These are phyloP conservation scores for Nemurella pictetii DNA, from an alignment of 2,888 invertebrate genomes.

Conservation along the genomic window DNA sequence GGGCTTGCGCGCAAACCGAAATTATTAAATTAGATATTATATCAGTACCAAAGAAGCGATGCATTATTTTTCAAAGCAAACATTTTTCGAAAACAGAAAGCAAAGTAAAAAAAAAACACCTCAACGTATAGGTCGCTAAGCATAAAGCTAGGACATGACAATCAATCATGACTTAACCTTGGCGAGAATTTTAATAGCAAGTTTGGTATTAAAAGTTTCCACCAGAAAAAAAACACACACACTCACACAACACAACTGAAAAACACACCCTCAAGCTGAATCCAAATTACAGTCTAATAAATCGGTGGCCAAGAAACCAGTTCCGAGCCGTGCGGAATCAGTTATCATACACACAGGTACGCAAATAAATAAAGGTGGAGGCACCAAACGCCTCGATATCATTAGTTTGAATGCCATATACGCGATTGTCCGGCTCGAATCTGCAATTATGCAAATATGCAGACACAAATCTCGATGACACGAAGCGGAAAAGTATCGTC, in stretches of 20 bases:
- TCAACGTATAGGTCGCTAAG: neutral
- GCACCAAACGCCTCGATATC: neutral
- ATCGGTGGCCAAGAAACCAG: neutral
- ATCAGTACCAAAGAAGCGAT: neutral
- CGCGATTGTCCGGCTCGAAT: neutral
- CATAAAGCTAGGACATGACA: neutral
- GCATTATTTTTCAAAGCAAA: too few relatives aligned
- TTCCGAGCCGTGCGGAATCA: neutral
- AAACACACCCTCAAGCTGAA: neutral
- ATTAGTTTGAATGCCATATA: neutral
- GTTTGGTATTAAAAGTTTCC: neutral
- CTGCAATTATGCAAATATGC: neutral
- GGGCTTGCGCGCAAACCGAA: neutral
- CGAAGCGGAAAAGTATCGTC: neutral
- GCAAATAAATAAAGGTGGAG: neutral
- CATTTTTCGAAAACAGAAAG: neutral
- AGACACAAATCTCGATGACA: neutral
- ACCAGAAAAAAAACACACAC: neutral
- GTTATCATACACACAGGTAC: neutral
- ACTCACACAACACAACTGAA: too few relatives aligned
- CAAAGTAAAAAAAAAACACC: neutral
- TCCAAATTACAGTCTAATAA: neutral
- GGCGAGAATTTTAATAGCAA: neutral
- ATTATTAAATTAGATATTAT: neutral
- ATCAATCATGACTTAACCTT: neutral